Evolutionary conservation across 2,113 vertebrate genomes (phyloP).

Genomic region (Periophthalmus modestus): DNA sequence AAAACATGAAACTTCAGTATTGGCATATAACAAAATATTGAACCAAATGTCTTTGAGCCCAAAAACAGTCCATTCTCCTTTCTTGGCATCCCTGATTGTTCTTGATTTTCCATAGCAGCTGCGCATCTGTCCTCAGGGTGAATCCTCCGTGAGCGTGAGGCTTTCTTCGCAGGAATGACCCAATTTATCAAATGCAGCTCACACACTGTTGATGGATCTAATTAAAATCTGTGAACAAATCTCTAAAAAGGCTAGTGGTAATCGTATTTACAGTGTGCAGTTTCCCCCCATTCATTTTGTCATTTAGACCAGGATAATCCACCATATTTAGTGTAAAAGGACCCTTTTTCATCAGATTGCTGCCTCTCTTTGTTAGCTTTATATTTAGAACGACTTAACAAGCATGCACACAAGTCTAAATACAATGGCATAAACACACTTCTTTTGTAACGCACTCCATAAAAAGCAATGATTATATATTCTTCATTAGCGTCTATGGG

Average conservation of each 20-base stretch:
- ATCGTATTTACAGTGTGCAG: conserved; percentile 60
- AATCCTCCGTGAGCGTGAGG: conserved; percentile 54
- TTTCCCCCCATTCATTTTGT: conserved; percentile 37
- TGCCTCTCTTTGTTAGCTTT: conserved; percentile 7
- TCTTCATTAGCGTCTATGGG: conserved; percentile 25
- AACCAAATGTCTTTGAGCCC: neutral
- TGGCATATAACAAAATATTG: conserved; percentile 4
- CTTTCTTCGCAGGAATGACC: conserved; percentile 64
- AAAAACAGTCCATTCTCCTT: conserved; percentile 28
- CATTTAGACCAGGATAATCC: conserved; percentile 56
- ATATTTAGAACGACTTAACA: conserved; percentile 14
- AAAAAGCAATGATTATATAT: conserved; percentile 20
- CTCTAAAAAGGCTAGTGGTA: conserved; percentile 51
- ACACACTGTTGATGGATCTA: conserved; percentile 63
- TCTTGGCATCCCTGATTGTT: conserved; percentile 26
- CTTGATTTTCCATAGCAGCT: conserved; percentile 55
- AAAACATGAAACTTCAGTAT: neutral
- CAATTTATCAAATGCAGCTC: conserved; percentile 63
- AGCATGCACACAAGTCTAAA: conserved; percentile 9
- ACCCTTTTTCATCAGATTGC: conserved; percentile 30
- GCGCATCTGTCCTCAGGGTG: conserved; percentile 66
- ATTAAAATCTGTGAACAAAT: conserved; percentile 70
- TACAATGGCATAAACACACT: conserved; percentile 13
- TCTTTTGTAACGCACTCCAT: neutral
- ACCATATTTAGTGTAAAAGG: conserved; percentile 15